Percentiles rank a stretch among this genome's conserved stretches.
Evolutionary conservation across 1,140 invertebrate species (phyloP).

Genomic region (Oreohelix idahoensis): DNA sequence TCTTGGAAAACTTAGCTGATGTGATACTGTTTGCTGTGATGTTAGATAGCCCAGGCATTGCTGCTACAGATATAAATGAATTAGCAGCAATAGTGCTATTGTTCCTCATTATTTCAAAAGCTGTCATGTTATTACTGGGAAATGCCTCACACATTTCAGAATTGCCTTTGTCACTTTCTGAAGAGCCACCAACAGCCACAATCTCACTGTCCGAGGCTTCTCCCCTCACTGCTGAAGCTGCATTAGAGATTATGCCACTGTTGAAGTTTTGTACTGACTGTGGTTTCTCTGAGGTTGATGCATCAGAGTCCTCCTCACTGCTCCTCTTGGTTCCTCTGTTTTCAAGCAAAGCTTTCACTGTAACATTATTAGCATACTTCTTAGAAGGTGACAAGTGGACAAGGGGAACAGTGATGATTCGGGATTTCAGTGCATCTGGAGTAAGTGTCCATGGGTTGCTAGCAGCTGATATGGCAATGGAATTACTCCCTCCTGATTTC

Average conservation of each 20-base stretch:
- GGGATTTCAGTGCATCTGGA: neutral
- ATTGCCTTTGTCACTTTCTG: neutral
- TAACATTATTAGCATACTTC: slow-evolving; percentile 64
- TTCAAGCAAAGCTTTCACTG: slow-evolving; percentile 63
- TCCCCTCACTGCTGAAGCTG: neutral
- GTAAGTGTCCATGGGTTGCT: neutral
- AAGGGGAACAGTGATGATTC: slow-evolving; percentile 28
- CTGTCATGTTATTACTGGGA: neutral
- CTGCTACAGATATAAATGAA: neutral
- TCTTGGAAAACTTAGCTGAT: neutral
- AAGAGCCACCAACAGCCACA: neutral
- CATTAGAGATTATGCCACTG: neutral
- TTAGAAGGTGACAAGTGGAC: slow-evolving; percentile 24
- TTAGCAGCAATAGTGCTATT: neutral
- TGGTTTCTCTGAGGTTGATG: neutral
- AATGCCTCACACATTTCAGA: neutral
- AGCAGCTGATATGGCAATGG: neutral
- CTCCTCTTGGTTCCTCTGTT: slow-evolving; percentile 46
- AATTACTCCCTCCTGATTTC: neutral
- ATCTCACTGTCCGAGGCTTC: too few relatives aligned
- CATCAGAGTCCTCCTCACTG: neutral
- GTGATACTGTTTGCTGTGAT: neutral
- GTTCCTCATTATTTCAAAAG: neutral
- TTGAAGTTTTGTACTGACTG: neutral
- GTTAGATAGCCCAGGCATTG: neutral